Evolutionary conservation across 2,888 invertebrate genomes (phyloP).

Genomic region (Sceliomorpha sp.): DNA sequence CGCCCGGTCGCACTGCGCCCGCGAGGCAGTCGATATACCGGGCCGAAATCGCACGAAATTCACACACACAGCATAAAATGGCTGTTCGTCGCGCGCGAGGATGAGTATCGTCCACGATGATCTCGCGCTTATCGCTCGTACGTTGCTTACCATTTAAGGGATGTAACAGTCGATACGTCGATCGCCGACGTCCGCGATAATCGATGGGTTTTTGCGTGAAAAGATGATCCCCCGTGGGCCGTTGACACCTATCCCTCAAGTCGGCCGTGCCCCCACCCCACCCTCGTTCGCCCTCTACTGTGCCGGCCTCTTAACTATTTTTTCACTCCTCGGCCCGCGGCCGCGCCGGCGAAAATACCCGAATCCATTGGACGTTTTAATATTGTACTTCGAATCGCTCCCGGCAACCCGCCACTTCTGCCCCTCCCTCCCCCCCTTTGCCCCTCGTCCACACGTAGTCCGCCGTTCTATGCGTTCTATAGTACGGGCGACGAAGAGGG

Average conservation of each 20-base stretch:
- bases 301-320: slow-evolving; percentile 78
- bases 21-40: slow-evolving; percentile 71
- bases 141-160: slow-evolving; percentile 67
- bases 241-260: slow-evolving; percentile 79
- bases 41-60: slow-evolving; percentile 74
- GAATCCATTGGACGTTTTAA: slow-evolving; percentile 68
- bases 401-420: slow-evolving; percentile 56
- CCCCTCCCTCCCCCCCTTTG: background rate
- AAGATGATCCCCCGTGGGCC: slow-evolving; percentile 70
- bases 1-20: slow-evolving; percentile 5
- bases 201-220: slow-evolving; percentile 46
- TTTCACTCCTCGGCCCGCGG: slow-evolving; percentile 70
- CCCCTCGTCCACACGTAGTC: too few relatives aligned
- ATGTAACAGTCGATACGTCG: slow-evolving; percentile 38
- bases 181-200: slow-evolving; percentile 32
- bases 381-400: slow-evolving; percentile 60
- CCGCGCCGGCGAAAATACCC: slow-evolving; percentile 74
- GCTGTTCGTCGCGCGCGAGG: slow-evolving; percentile 62
- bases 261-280: slow-evolving; percentile 74
- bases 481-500: too few relatives aligned
- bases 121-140: slow-evolving; percentile 20
- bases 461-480: too few relatives aligned
- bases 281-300: slow-evolving; percentile 76
- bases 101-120: slow-evolving; percentile 21
- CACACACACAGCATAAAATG: slow-evolving; percentile 69